Evolutionary conservation across 2,888 invertebrate genomes (phyloP).

Genomic region (Baronia brevicornis): DNA sequence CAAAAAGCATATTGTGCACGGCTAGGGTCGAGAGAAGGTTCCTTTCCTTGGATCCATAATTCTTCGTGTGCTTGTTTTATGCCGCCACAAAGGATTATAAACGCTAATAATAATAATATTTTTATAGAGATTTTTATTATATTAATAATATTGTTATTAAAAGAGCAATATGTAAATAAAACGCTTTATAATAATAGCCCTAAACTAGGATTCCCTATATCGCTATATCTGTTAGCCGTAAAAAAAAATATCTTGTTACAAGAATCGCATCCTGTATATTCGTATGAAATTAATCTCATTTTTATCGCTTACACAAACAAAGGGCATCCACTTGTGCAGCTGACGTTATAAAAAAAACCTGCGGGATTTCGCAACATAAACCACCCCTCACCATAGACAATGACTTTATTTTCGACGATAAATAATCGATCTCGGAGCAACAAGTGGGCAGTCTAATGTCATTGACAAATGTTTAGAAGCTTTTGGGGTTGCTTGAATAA

Average conservation of each 20-base stretch:
- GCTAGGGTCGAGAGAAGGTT: too few species aligned
- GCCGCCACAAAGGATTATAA: too few species aligned
- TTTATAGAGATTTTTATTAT: too few species aligned
- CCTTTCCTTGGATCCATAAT: too few species aligned
- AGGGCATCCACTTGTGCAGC: slow-evolving; percentile 60
- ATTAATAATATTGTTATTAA: too few species aligned
- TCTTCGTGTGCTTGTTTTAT: too few species aligned
- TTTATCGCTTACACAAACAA: slow-evolving; percentile 40
- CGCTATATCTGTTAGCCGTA: background rate
- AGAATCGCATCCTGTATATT: slow-evolving; percentile 6
- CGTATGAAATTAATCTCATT: slow-evolving; percentile 40
- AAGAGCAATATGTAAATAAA: too few species aligned
- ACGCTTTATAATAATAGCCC: too few species aligned
- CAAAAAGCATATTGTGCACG: too few species aligned
- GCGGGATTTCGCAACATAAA: slow-evolving; percentile 21
- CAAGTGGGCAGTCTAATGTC: slow-evolving; percentile 34
- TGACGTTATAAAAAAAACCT: slow-evolving; percentile 55
- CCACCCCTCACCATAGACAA: slow-evolving; percentile 16
- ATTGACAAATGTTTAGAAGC: slow-evolving; percentile 23
- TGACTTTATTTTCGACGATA: slow-evolving; percentile 23
- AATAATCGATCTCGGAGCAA: slow-evolving; percentile 30
- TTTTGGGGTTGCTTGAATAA: slow-evolving; percentile 15
- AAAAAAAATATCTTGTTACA: background rate
- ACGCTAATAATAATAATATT: too few species aligned
- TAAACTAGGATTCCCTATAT: too few species aligned